Conservation (phyloP, 2,113 vertebrate species). For the Hemiscyllium ocellatum region DNA sequence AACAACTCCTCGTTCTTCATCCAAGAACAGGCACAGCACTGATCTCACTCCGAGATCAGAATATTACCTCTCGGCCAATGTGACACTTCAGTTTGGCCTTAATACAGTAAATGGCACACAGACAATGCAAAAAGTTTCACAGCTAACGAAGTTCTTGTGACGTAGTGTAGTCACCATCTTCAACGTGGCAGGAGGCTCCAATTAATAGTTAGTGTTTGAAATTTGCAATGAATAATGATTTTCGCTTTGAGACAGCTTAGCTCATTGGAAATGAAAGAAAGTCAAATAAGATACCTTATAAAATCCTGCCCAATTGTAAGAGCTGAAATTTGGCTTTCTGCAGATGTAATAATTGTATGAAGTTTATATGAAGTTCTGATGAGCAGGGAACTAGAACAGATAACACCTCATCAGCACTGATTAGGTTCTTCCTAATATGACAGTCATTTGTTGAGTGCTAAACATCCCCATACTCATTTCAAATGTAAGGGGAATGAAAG, state of each 20-base stretch:
- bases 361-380: not conserved
- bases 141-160: too few species aligned
- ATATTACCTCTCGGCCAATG: too few species aligned
- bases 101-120: too few species aligned
- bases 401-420: not conserved
- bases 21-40: too few species aligned
- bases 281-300: not conserved
- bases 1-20: too few species aligned
- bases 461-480: not conserved
- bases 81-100: too few species aligned
- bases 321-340: not conserved
- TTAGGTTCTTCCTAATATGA: not conserved
- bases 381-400: too few species aligned
- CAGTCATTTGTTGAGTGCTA: not conserved
- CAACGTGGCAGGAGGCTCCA: not conserved
- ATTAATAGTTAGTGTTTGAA: not conserved
- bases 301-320: not conserved
- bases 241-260: not conserved
- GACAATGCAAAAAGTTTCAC: too few species aligned
- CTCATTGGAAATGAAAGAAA: not conserved
- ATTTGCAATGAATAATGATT: too few species aligned
- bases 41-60: too few species aligned
- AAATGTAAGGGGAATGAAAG: not conserved
- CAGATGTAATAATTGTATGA: not conserved
- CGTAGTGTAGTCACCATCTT: too few species aligned